phyloP scores from a whole-genome alignment of 2,888 invertebrate species.

The Dasypogon diadema region DNA sequence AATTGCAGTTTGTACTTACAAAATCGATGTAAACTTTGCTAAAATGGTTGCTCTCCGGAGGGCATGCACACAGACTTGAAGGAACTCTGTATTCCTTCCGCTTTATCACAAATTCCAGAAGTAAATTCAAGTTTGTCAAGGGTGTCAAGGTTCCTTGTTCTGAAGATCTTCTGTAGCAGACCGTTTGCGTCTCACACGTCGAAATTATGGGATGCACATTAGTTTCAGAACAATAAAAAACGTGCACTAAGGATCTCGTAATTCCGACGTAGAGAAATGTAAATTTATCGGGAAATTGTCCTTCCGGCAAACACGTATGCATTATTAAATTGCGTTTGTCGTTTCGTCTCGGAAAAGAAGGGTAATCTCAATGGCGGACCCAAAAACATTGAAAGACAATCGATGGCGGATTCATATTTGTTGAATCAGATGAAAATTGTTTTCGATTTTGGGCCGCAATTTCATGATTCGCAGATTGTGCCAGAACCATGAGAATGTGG shows the following conservation, averaged over 20 bases:
- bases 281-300: not conserved
- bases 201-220: too few relatives aligned
- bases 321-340: conserved; percentile 11
- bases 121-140: too few relatives aligned
- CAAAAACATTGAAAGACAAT: conserved; percentile 2
- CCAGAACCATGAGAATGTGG: not conserved
- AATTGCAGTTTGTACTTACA: too few relatives aligned
- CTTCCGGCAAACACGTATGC: not conserved
- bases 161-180: too few relatives aligned
- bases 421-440: conserved; percentile 45
- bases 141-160: too few relatives aligned
- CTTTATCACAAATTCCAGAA: too few relatives aligned
- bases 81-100: too few relatives aligned
- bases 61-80: too few relatives aligned
- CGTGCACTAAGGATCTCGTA: not conserved
- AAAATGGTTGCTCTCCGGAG: too few relatives aligned
- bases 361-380: not conserved
- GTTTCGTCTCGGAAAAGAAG: conserved; percentile 1
- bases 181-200: too few relatives aligned
- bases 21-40: too few relatives aligned
- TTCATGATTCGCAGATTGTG: conserved; percentile 46
- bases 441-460: conserved; percentile 40
- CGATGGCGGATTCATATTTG: conserved; percentile 30
- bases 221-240: too few relatives aligned
- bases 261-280: not conserved